Conservation (phyloP, 2,797 vertebrate genomes). For the Allenopithecus nigroviridis region DNA sequence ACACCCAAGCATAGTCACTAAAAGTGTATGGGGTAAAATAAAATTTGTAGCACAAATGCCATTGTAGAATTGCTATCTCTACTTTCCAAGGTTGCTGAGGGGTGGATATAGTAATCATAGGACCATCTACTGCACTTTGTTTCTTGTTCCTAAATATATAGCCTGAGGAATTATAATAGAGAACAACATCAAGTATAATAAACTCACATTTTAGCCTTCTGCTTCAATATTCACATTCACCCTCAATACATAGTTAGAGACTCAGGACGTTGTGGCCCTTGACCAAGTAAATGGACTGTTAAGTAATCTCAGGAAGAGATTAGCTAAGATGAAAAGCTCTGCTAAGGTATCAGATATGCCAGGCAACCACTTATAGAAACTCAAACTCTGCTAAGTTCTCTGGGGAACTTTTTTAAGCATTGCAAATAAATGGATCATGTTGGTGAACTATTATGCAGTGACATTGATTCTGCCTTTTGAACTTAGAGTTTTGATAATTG, state of each 20-base stretch:
- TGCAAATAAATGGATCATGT: slow-evolving; percentile 16
- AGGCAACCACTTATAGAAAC: slow-evolving; percentile 33
- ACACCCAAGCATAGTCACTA: neutral
- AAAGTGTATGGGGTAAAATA: neutral
- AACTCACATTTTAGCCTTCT: slow-evolving; percentile 36
- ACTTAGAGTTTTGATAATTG: slow-evolving; percentile 23
- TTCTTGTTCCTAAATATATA: slow-evolving; percentile 61
- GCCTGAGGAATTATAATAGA: slow-evolving; percentile 49
- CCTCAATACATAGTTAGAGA: neutral
- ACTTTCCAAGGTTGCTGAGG: neutral
- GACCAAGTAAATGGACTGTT: slow-evolving; percentile 58
- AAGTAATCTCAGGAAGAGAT: slow-evolving; percentile 64
- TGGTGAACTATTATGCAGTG: neutral
- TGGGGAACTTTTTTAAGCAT: neutral
- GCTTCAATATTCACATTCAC: slow-evolving; percentile 56
- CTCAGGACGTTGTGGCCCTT: slow-evolving; percentile 31
- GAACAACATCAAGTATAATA: slow-evolving; percentile 37
- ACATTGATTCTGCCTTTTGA: slow-evolving; percentile 49
- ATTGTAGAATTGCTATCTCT: neutral
- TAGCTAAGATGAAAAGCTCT: slow-evolving; percentile 48
- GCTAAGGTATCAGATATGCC: slow-evolving; percentile 30
- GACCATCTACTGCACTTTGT: slow-evolving; percentile 49
- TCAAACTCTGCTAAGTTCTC: slow-evolving; percentile 50
- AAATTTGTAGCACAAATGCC: slow-evolving; percentile 34
- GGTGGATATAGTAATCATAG: neutral